These are phyloP conservation scores for Drosophila merina DNA, from an alignment of 2,888 invertebrate species.

Conservation along the genomic window DNA sequence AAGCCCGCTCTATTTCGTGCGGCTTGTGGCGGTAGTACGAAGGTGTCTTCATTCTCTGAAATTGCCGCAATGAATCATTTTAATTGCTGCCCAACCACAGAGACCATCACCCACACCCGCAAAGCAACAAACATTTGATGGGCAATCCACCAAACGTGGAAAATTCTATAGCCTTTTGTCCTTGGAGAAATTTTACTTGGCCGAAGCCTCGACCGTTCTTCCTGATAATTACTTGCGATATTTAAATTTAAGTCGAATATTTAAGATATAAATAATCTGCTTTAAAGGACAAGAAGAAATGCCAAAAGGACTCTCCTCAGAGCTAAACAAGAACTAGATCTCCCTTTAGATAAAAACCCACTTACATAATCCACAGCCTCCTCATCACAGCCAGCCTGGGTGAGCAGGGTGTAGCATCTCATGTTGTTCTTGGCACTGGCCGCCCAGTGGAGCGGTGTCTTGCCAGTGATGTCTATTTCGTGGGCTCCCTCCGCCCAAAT, in stretches of 20 bases:
- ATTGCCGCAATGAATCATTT: conserved; percentile 49
- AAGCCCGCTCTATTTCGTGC: conserved; percentile 90
- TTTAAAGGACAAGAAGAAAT: too few species aligned
- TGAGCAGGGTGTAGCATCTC: conserved; percentile 90
- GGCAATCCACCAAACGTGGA: not conserved
- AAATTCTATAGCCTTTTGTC: not conserved
- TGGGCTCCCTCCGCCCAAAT: conserved; percentile 89
- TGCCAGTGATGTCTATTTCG: conserved; percentile 91
- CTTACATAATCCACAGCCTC: conserved; percentile 92
- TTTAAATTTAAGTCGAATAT: too few species aligned
- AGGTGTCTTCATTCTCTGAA: conserved; percentile 92
- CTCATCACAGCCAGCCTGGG: conserved; percentile 93
- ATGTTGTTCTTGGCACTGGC: conserved; percentile 91
- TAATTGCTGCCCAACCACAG: conserved; percentile 37
- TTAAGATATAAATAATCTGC: too few species aligned
- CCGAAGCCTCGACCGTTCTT: too few species aligned
- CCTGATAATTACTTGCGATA: too few species aligned
- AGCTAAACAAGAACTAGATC: too few species aligned
- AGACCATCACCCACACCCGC: not conserved
- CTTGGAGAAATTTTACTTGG: not conserved
- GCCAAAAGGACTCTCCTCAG: too few species aligned
- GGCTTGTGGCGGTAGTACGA: conserved; percentile 91
- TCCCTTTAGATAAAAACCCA: conserved; percentile 30
- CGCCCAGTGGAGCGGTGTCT: conserved; percentile 95
- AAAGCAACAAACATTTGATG: not conserved